A percentile compares a stretch with the other conserved stretches of the same genome.
These are phyloP conservation scores for Monochamus saltuarius DNA, from an alignment of 1,140 invertebrate species.

Conservation along the genomic window DNA sequence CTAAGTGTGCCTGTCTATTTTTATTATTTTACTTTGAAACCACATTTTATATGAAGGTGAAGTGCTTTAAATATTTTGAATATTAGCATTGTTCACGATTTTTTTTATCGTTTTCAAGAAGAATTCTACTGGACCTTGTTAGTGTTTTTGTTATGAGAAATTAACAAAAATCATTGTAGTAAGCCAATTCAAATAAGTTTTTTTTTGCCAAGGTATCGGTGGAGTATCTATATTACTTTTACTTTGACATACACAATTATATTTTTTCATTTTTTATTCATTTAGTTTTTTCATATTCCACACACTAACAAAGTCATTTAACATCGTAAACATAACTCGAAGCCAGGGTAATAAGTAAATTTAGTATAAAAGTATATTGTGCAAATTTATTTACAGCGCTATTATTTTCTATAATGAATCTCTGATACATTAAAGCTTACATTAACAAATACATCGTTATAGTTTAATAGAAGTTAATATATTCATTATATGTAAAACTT, in stretches of 20 bases:
- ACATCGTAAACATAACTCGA: background rate
- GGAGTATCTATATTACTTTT: slow-evolving; percentile 4
- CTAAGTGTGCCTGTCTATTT: slow-evolving; percentile 37
- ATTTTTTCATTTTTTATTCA: background rate
- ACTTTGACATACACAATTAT: background rate
- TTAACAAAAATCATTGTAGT: slow-evolving; percentile 37
- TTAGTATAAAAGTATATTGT: background rate
- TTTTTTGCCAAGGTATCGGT: slow-evolving; percentile 7
- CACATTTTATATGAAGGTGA: slow-evolving; percentile 35
- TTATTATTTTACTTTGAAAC: slow-evolving; percentile 22
- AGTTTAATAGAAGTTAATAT: background rate
- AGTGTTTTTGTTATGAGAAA: slow-evolving; percentile 45
- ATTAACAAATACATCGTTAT: slow-evolving; percentile 1
- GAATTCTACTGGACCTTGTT: slow-evolving; percentile 37
- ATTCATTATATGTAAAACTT: background rate
- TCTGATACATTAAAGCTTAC: background rate
- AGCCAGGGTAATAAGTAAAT: no score
- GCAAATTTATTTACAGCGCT: background rate
- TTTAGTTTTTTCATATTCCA: background rate
- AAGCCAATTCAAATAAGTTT: slow-evolving; percentile 12
- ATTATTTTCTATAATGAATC: slow-evolving; percentile 2
- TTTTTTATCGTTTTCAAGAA: slow-evolving; percentile 11
- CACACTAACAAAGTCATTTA: background rate
- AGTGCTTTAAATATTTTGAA: slow-evolving; percentile 47
- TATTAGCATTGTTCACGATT: slow-evolving; percentile 42